Evolutionary conservation across 2,888 invertebrate species (phyloP).

Genomic region (Drosophila meridiana): DNA sequence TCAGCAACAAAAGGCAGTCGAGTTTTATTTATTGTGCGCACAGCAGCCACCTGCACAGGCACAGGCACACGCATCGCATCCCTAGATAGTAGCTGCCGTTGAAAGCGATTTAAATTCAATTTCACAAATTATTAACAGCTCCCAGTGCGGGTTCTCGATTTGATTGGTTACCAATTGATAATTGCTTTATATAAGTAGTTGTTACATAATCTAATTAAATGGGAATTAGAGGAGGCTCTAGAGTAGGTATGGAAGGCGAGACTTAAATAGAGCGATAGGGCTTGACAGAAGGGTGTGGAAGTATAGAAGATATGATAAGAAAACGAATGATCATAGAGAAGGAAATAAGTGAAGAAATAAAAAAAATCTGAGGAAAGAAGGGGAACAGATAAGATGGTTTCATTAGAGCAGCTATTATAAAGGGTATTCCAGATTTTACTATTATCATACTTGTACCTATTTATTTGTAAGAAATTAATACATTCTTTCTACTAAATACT

Average conservation of each 20-base stretch:
- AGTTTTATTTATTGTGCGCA: constrained; percentile 48
- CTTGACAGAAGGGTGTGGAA: no score
- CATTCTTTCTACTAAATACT: no score
- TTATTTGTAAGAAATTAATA: no score
- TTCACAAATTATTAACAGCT: constrained; percentile 21
- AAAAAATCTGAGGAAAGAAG: no score
- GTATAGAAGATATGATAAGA: not conserved
- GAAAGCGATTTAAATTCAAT: constrained; percentile 39
- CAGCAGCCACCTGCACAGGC: constrained; percentile 11
- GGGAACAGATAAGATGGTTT: no score
- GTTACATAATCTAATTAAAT: not conserved
- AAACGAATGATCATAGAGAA: not conserved
- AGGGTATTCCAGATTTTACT: no score
- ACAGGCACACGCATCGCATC: not conserved
- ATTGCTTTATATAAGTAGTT: constrained; percentile 1
- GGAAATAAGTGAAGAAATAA: no score
- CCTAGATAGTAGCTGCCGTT: constrained; percentile 15
- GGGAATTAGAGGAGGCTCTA: not conserved
- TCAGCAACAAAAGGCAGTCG: constrained; percentile 51
- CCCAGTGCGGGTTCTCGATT: not conserved
- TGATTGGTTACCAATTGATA: constrained; percentile 6
- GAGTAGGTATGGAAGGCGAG: not conserved
- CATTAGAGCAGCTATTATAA: no score
- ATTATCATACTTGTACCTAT: no score
- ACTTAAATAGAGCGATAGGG: not conserved